A percentile compares a stretch with the other conserved stretches of the same genome.
Conservation (phyloP, 1,140 invertebrate species). For the Pogonus chalceus region DNA sequence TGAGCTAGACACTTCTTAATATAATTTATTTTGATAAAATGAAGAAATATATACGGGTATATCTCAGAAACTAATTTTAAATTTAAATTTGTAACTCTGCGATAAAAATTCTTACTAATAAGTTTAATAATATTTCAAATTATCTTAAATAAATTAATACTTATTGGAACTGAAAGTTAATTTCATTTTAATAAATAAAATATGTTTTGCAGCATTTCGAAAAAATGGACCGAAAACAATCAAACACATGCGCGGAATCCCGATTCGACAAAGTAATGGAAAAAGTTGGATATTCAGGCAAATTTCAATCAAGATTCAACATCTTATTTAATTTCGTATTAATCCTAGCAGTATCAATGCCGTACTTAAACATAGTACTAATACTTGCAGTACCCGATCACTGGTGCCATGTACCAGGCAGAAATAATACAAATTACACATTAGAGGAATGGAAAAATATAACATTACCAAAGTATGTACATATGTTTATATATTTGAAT, state of each 20-base stretch:
- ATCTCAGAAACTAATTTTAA: no score
- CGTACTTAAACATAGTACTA: slow-evolving; percentile 41
- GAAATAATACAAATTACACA: slow-evolving; percentile 36
- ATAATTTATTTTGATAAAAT: no score
- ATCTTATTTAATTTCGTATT: slow-evolving; percentile 36
- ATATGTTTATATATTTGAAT: background rate
- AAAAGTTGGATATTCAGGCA: slow-evolving; percentile 40
- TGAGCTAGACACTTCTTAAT: no score
- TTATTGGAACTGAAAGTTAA: no score
- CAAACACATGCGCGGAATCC: background rate
- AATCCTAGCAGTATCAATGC: slow-evolving; percentile 32
- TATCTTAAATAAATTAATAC: no score
- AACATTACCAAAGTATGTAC: slow-evolving; percentile 37
- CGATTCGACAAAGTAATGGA: slow-evolving; percentile 39
- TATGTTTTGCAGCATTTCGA: no score
- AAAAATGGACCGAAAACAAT: background rate
- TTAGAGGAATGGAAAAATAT: slow-evolving; percentile 38
- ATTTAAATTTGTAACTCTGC: no score
- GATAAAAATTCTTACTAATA: no score
- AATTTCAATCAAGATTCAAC: slow-evolving; percentile 41
- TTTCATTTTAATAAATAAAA: no score
- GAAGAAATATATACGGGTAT: no score
- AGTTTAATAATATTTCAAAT: no score
- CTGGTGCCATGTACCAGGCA: slow-evolving; percentile 43
- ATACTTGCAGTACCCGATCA: slow-evolving; percentile 42